Evolutionary conservation across 2,888 invertebrate species (phyloP), one percentile per base, ranked within the genome.

Genomic region (Pristionchus arcanus): DNA sequence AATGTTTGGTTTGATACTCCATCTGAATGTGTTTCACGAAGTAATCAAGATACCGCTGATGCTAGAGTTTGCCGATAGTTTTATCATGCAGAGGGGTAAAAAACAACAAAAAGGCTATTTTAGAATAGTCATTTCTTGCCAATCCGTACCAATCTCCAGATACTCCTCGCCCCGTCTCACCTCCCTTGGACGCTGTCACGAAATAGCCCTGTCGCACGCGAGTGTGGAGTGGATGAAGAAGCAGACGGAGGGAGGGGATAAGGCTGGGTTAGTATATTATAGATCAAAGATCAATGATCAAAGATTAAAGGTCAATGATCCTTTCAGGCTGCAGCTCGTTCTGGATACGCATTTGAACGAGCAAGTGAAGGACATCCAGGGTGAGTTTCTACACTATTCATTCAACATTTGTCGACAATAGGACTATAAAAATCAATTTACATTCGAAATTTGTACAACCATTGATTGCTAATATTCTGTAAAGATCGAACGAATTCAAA

Each of bases 131-230:
- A 42, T 42, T 42, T 42, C 42, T 42, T 42, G 42, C 9, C 5
- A 42, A 42, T 42, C 42, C n/a, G n/a, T n/a, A n/a, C n/a, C n/a
- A n/a, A n/a, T n/a, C 42, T 1, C 15, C 90, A 91, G 92, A 86
- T 93, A 91, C 87, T 92, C 93, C 15, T 91, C 90, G 25, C 92
- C 93, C 21, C 91, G 94, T 16, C 92, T 94, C 34, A 94, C 94
- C 9, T 93, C 94, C 83, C 91, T 95, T 34, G 94, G 94, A 1
- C 92, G 92, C 71, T 94, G 94, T 74, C 93, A 92, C 89, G 93
- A 92, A 34, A 49, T 94, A 19, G 91, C 92, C 55, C 86, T 93
- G 59, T 90, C 91, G 16, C 55, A 90, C 42, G 90, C 92, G 15
- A 91, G 91, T 59, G 91, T 92, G 42, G 90, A 90, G 9, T 92